These are phyloP conservation scores for Papilio aristodemus DNA, from an alignment of 1,140 invertebrate species.

Conservation along the genomic window DNA sequence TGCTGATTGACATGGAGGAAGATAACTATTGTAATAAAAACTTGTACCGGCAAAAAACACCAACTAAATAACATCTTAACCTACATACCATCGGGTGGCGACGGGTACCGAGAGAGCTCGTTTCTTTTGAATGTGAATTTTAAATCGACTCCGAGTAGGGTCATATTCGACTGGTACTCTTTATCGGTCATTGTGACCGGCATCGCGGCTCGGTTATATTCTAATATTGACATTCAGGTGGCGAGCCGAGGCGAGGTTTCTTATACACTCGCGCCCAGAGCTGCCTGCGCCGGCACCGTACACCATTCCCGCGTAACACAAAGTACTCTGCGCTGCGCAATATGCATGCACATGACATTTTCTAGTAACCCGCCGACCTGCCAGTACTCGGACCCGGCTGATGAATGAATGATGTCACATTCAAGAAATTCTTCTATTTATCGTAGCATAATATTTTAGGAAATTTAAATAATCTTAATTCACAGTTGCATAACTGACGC, in stretches of 20 bases:
- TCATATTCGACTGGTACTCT: constrained; percentile 71
- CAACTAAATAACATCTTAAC: constrained; percentile 78
- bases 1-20: constrained; percentile 72
- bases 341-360: constrained; percentile 33
- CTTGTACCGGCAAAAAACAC: constrained; percentile 67
- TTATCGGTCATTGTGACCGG: constrained; percentile 74
- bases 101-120: constrained; percentile 48
- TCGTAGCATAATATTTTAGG: background rate
- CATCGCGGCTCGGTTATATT: constrained; percentile 63
- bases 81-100: constrained; percentile 72
- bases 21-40: constrained; percentile 77
- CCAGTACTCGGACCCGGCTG: constrained; percentile 15
- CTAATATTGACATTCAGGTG: constrained; percentile 75
- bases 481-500: constrained; percentile 58
- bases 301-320: constrained; percentile 44
- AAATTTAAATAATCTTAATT: background rate
- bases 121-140: constrained; percentile 71
- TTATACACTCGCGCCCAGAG: constrained; percentile 58
- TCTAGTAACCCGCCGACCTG: constrained; percentile 22
- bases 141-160: constrained; percentile 67
- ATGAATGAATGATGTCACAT: constrained; percentile 26
- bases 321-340: constrained; percentile 40
- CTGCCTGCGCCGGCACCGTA: constrained; percentile 59
- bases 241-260: constrained; percentile 61
- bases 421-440: background rate